A percentile compares a stretch with the other conserved stretches of the same genome.
Evolutionary conservation across 2,113 vertebrate species (phyloP).

Genomic region (Dasyornis broadbenti): DNA sequence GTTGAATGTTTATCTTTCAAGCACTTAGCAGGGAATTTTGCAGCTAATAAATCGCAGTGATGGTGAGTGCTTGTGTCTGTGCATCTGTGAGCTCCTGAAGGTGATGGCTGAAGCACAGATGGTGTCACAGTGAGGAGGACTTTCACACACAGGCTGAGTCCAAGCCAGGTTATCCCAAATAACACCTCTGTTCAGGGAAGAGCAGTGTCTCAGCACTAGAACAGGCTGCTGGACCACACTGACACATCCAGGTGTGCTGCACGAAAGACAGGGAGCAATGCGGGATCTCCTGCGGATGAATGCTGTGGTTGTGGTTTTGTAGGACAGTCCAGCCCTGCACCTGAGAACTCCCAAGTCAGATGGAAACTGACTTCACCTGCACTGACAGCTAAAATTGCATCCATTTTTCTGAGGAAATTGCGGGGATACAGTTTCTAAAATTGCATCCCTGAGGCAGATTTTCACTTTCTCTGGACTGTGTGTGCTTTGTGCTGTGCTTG

Average conservation of each 20-base stretch:
- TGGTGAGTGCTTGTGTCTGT: neutral
- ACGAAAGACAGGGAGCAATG: fast-evolving
- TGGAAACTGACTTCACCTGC: neutral
- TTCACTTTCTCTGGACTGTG: neutral
- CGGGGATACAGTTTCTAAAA: too few species aligned
- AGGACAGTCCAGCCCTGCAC: neutral
- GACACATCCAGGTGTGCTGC: neutral
- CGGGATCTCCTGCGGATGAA: neutral
- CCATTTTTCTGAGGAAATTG: neutral
- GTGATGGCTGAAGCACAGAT: neutral
- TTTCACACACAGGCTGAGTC: neutral
- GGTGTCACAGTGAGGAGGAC: neutral
- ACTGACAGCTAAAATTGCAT: neutral
- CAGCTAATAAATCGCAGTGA: neutral
- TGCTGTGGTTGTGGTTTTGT: neutral
- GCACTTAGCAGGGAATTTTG: neutral
- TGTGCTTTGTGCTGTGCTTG: neutral
- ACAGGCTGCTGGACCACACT: neutral
- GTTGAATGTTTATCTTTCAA: neutral
- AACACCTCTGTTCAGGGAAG: neutral
- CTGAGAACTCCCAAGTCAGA: neutral
- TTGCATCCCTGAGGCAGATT: neutral
- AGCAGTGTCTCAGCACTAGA: neutral
- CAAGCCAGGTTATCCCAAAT: neutral
- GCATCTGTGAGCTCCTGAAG: neutral